Base-by-base conservation (phyloP, 2,888 invertebrate genomes). In the Acrobasis consociella region DNA sequence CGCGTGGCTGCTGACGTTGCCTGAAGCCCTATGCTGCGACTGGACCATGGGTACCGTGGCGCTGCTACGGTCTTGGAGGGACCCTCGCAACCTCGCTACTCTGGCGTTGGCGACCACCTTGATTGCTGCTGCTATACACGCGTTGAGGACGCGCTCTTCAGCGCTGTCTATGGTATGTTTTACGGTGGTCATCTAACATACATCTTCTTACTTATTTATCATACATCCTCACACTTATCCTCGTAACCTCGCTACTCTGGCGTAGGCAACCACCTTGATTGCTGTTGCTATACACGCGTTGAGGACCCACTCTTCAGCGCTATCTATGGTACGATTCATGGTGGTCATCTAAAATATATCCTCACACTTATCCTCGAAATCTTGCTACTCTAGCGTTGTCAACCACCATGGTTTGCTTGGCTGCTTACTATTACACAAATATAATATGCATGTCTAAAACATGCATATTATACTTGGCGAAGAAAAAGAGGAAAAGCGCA, bases 41-140 rank as follows among this genome's bases (percentile, higher is more conserved):
- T 99, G 99, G 99, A 99, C 99, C 55, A 99, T 99, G 99, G 99
- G 97, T 61, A 98, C 98, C 9, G 96, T 99, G 64, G 97, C 98
- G 0, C 87, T 99, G 62, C 93, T 99, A 56, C 95, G 95, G 72
- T 95, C 96, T 49, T 94, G 97, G 82, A 79, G 94, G 7, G 99
- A 99, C 87, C 87, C 94, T 0, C 94, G 99, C 51, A 98, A 98
- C 89, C 70, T 98, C 56, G 95, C 95, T 15, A 98, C 98, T 0
- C 58, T 97, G 31, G 89, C 93, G 0, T 94, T 96, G 50, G 96
- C 96, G 73, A 82, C 91, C 0, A 93, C 93, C 42, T 87, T 96
- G 38, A 81, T 95, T 46, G 91, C 94, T 16, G 93, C 94, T 5
- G 87, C 95, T 9, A 84, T 94, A 13, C 90, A 91, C 49, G 91